Percentiles rank a stretch among this genome's conserved stretches.
phyloP scores from a whole-genome alignment of 2,888 invertebrate genomes.

The Chrysodeixis includens region DNA sequence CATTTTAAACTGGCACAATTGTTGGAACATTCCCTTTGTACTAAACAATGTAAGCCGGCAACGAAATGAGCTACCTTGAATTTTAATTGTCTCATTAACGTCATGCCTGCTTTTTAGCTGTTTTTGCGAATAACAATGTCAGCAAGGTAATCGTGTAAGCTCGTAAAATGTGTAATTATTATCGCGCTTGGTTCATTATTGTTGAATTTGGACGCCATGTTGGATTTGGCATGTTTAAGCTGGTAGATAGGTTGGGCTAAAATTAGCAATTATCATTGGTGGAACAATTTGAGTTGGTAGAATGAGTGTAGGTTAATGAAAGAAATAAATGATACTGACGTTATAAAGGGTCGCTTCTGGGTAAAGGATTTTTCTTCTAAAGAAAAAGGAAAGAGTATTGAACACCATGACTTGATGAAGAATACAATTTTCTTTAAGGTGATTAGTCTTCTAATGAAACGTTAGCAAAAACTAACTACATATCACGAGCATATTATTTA shows the following conservation, averaged over 20 bases:
- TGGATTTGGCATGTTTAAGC: not conserved
- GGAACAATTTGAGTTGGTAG: no score
- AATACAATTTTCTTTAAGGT: no score
- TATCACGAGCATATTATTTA: no score
- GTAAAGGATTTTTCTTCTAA: no score
- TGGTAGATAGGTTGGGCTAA: not conserved
- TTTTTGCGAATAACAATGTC: constrained; percentile 32
- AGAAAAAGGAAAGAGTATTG: no score
- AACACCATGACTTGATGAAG: no score
- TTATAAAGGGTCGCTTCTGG: no score
- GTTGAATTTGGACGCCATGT: not conserved
- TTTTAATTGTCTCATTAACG: constrained; percentile 52
- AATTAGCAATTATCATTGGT: not conserved
- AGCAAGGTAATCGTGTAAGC: constrained; percentile 23
- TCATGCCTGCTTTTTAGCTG: constrained; percentile 21
- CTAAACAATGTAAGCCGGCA: constrained; percentile 24
- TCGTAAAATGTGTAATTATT: constrained; percentile 16
- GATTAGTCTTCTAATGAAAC: no score
- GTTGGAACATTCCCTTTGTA: constrained; percentile 23
- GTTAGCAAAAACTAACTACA: no score
- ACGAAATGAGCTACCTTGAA: constrained; percentile 42
- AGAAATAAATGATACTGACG: no score
- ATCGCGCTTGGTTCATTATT: not conserved
- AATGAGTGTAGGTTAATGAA: no score
- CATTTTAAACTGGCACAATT: constrained; percentile 4